Base-by-base conservation (phyloP, 2,113 vertebrate species). In the Carassius gibelio region DNA sequence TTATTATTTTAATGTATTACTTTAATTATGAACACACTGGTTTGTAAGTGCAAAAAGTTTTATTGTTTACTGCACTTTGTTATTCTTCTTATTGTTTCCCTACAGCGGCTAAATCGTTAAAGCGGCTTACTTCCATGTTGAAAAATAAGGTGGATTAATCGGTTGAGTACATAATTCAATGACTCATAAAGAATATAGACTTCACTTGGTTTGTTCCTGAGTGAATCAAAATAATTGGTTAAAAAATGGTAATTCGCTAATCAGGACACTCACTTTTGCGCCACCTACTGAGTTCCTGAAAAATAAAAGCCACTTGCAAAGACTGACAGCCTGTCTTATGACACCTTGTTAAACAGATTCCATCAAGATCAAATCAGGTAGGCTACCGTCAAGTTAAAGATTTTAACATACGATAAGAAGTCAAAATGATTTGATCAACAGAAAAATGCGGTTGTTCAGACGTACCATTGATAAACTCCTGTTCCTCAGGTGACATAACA, bases 401-500 rank as follows among this genome's bases (percentile, higher is more conserved):
- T 30, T 81, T 50, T 14, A 11, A 38, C 79, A 52, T 48, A 21
- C 14, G 45, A 81, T 69, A 36, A 34, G 23, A 50, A n/a, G 62
- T 81, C 62, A 81, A 66, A 26, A 42, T 68, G 77, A 50, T 76
- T 55, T 13, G 77, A 81, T 42, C n/a, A 19, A 26, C 4, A 85
- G 17, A 17, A 61, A 10, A 50, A 15, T 2, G 19, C 2, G 59
- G 77, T 13, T 81, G 8, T 9, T 11, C 23, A n/a, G 8, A 62
- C 94, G 0, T 93, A 99, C 97, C 94, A 0, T 97, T 98, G 91
- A 99, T 90, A 94, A 97, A 96, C 81, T 94, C 78, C 92, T 98
- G 97, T 79, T 99, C 98, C 68, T 99, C 98, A 0, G 96, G 96
- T 10, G 94, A 96, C 95, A 96, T 94, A 89, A 99, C 93, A 36